Percentiles rank a stretch among this genome's conserved stretches.
Evolutionary conservation across 92 coral and sea anemone species (phyloP).

Genomic region (Epizoanthus rinbou): DNA sequence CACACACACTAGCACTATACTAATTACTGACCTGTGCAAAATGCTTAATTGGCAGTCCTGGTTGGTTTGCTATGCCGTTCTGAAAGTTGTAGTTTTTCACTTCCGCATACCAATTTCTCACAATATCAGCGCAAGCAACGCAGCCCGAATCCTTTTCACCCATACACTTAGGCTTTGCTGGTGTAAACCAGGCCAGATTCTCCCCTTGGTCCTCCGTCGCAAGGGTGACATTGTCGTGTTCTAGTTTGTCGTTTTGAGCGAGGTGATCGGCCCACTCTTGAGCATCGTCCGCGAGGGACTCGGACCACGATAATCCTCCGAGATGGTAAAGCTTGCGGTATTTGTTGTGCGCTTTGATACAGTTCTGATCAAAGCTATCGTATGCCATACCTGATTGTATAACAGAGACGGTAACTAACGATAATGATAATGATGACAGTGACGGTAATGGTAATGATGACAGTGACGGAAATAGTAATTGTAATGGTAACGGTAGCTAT

Average conservation of each 20-base stretch:
- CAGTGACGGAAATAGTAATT: too few species aligned
- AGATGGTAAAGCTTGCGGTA: conserved; percentile 69
- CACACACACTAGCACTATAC: not conserved
- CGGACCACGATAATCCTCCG: conserved; percentile 77
- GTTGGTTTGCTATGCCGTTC: conserved; percentile 52
- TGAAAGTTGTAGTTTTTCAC: conserved; percentile 64
- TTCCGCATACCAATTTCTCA: conserved; percentile 85
- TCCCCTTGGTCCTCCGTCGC: conserved; percentile 74
- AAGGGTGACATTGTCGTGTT: conserved; percentile 68
- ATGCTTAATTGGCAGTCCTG: conserved; percentile 60
- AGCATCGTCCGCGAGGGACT: conserved; percentile 79
- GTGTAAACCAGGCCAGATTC: conserved; percentile 86
- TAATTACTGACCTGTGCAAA: conserved; percentile 82
- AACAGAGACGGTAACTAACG: too few species aligned
- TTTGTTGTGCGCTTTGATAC: conserved; percentile 73
- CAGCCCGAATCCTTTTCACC: conserved; percentile 59
- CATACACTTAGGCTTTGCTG: conserved; percentile 74
- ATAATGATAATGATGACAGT: too few species aligned
- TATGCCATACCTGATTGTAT: conserved; percentile 13
- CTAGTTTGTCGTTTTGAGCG: conserved; percentile 69
- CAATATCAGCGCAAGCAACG: conserved; percentile 75
- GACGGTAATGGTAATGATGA: too few species aligned
- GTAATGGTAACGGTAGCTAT: too few species aligned
- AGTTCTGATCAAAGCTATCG: conserved; percentile 67
- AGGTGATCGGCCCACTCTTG: conserved; percentile 91